Evolutionary conservation across 2,797 vertebrate species (phyloP).

Genomic region (Podarcis siculus): DNA sequence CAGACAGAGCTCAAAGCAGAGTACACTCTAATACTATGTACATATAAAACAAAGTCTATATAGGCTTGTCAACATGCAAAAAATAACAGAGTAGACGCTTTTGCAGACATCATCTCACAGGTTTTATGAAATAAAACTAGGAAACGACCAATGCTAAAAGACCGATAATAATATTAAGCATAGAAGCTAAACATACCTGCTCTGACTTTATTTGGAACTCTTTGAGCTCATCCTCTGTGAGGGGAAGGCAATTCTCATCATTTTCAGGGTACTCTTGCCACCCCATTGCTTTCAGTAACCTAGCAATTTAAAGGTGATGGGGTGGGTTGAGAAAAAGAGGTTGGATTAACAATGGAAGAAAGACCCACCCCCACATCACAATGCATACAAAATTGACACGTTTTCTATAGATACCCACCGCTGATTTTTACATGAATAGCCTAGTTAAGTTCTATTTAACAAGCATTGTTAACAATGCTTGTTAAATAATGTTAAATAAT

Average conservation of each 20-base stretch:
- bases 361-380: neutral
- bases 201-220: conserved; percentile 98
- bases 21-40: neutral
- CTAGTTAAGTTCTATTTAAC: neutral
- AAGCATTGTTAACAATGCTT: neutral
- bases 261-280: conserved; percentile 99
- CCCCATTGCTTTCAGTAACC: conserved; percentile 98
- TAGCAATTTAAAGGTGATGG: conserved; percentile 57
- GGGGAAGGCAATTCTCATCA: conserved; percentile 96
- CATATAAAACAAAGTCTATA: neutral
- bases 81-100: neutral
- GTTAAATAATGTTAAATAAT: no score
- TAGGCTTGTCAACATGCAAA: neutral
- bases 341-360: conserved; percentile 39
- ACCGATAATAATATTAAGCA: neutral
- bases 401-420: neutral
- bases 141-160: neutral
- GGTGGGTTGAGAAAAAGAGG: conserved; percentile 15
- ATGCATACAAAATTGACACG: neutral
- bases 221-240: conserved; percentile 97
- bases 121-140: neutral
- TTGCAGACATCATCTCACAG: neutral
- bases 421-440: neutral
- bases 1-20: neutral
- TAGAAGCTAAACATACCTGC: conserved; percentile 82